Evolutionary conservation across 30 jellyfish, hydroid and myxozoan genomes (phyloP), one percentile per base, ranked within the genome.

Genomic region (Hydractinia echinata): DNA sequence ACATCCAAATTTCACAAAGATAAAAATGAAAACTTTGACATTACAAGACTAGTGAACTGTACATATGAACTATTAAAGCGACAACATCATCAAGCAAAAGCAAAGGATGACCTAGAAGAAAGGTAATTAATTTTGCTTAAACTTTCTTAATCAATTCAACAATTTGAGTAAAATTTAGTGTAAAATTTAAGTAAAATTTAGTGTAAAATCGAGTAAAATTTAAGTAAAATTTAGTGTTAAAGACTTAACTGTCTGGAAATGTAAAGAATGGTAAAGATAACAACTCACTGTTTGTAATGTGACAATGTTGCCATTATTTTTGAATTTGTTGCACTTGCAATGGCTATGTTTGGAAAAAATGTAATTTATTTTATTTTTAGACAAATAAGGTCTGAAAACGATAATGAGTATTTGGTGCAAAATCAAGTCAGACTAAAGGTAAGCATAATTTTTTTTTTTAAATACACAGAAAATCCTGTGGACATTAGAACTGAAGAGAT

Each of bases 321-420:
- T 30, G n/a, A n/a, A n/a, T n/a, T 30, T 30, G 44, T 30, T 30
- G 44, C 44, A 30, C 2, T 30, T 30, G 44, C 44, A 30, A 30
- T 30, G 44, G 44, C 2, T 30, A 30, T 30, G 44, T 2, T 30
- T 30, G 44, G 44, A 30, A 30, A 30, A 50, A 21, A 21, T 72
- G 16, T 72, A 4, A 61, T 50, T 77, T 50, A 8, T 73, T 54
- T 54, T 44, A n/a, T 73, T 71, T 61, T 5, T 76, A 92, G 98
- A 84, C 98, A 92, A 16, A 49, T 86, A n/a, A 94, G 98, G 14
- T 92, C 98, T 51, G 98, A 92, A 53, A 87, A 84, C 48, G 98
- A 92, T 74, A 81, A 92, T 76, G 98, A 92, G 56, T 87, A 84
- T 51, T 82, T 92, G 88, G 15, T 92, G 5, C 98, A 92, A 71